A percentile compares a stretch with the other conserved stretches of the same genome.
phyloP scores from a whole-genome alignment of 2,797 vertebrate genomes.

The Valencia hispanica region DNA sequence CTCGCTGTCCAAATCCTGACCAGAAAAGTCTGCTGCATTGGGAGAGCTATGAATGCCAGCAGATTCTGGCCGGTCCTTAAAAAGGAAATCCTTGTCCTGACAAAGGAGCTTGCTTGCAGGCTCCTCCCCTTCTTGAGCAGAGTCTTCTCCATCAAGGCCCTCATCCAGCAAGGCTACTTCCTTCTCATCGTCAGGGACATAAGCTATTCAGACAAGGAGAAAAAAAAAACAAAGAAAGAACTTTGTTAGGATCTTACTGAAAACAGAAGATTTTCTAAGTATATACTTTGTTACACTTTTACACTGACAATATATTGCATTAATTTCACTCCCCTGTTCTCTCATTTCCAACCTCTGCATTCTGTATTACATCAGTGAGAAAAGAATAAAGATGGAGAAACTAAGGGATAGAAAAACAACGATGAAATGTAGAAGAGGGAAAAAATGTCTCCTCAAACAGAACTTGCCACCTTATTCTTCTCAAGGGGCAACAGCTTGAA shows the following conservation, averaged over 20 bases:
- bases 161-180: conserved; percentile 93
- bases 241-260: conserved; percentile 53
- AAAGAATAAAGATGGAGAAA: conserved; percentile 57
- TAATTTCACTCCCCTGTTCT: conserved; percentile 56
- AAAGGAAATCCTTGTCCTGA: conserved; percentile 89
- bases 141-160: conserved; percentile 90
- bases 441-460: conserved; percentile 94
- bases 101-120: conserved; percentile 90
- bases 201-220: conserved; percentile 80
- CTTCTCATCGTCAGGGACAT: conserved; percentile 96
- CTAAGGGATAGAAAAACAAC: conserved; percentile 51
- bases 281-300: conserved; percentile 62
- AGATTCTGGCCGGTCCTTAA: conserved; percentile 88
- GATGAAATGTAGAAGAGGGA: conserved; percentile 62
- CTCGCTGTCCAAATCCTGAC: conserved; percentile 98
- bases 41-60: conserved; percentile 93
- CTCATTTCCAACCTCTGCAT: conserved; percentile 70
- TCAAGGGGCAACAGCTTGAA: conserved; percentile 99
- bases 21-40: conserved; percentile 90
- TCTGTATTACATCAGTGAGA: conserved; percentile 82
- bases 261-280: conserved; percentile 51
- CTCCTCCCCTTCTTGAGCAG: conserved; percentile 87
- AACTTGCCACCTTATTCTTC: conserved; percentile 99
- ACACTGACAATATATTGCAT: conserved; percentile 87
- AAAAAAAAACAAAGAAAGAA: conserved; percentile 43